phyloP scores from a whole-genome alignment of 2,797 vertebrate genomes.

The Manis crassicaudata region DNA sequence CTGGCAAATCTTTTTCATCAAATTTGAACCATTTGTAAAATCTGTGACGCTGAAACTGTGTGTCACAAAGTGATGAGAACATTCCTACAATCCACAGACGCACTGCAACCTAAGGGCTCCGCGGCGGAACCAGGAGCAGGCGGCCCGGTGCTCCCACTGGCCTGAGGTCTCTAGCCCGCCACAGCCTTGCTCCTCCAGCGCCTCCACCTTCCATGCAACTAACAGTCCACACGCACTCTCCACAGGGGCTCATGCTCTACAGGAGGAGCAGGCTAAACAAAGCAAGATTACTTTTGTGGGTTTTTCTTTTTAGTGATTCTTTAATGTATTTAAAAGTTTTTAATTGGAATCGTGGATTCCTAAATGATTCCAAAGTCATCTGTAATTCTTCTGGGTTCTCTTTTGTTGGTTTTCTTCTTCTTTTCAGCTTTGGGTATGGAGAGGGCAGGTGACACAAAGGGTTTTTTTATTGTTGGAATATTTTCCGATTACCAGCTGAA shows the following conservation, averaged over 20 bases:
- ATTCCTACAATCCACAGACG: slow-evolving; percentile 62
- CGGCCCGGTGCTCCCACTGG: not conserved
- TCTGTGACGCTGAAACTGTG: slow-evolving; percentile 38
- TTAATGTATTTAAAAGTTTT: slow-evolving; percentile 58
- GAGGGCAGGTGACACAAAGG: slow-evolving; percentile 37
- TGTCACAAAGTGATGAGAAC: slow-evolving; percentile 67
- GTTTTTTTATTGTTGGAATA: slow-evolving; percentile 74
- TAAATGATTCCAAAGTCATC: slow-evolving; percentile 72
- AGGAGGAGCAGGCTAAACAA: slow-evolving; percentile 50
- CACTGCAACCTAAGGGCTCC: slow-evolving; percentile 77
- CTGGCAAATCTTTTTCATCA: slow-evolving; percentile 66
- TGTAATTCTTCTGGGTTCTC: slow-evolving; percentile 44
- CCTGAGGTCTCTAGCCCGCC: not conserved
- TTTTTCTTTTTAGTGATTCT: slow-evolving; percentile 50
- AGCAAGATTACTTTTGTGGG: slow-evolving; percentile 40
- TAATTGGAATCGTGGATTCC: slow-evolving; percentile 66
- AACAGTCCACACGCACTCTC: not conserved
- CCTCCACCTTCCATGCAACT: slow-evolving; percentile 45
- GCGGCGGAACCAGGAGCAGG: not conserved
- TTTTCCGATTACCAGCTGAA: slow-evolving; percentile 79
- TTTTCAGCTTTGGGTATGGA: slow-evolving; percentile 49
- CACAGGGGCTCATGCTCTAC: not conserved
- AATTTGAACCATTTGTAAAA: slow-evolving; percentile 71
- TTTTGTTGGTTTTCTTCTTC: slow-evolving; percentile 26
- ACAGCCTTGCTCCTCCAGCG: not conserved